These are phyloP conservation scores for Oxyteleia sp. DNA, from an alignment of 2,888 invertebrate species.

Conservation along the genomic window DNA sequence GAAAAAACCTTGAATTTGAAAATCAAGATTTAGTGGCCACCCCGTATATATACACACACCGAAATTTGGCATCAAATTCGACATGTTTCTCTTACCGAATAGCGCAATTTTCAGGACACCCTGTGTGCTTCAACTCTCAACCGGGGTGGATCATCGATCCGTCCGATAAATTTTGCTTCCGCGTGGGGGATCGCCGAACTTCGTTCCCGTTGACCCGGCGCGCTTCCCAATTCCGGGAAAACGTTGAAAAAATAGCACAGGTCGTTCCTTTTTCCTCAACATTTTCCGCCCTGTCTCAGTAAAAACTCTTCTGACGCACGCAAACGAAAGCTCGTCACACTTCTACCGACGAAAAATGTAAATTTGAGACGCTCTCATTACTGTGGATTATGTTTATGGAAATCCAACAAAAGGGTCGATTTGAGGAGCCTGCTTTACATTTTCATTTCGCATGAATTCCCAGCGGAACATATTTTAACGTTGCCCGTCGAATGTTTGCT, in stretches of 20 bases:
- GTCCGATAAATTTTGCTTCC: conserved; percentile 44
- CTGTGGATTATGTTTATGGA: conserved; percentile 33
- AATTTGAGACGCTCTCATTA: conserved; percentile 26
- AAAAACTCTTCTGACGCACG: conserved; percentile 1
- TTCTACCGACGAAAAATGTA: background rate
- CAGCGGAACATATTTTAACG: conserved; percentile 14
- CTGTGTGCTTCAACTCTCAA: conserved; percentile 10
- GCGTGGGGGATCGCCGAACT: conserved; percentile 34
- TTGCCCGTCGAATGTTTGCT: conserved; percentile 11
- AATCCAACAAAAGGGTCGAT: conserved; percentile 27
- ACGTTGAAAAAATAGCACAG: background rate
- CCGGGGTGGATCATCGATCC: conserved; percentile 69
- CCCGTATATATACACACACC: too few relatives aligned
- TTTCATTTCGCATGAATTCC: conserved; percentile 24
- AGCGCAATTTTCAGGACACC: conserved; percentile 16
- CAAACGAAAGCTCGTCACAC: background rate
- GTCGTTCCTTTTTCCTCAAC: too few relatives aligned
- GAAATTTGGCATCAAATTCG: too few relatives aligned
- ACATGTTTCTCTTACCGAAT: too few relatives aligned
- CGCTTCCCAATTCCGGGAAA: background rate
- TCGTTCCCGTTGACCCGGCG: conserved; percentile 10
- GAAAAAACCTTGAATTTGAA: too few relatives aligned
- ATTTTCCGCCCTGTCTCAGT: background rate
- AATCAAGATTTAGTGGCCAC: too few relatives aligned
- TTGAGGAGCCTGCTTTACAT: conserved; percentile 8